Percentiles rank a stretch among this genome's conserved stretches.
These are phyloP conservation scores for Chironomus striatipennis DNA, from an alignment of 1,140 invertebrate species.

Conservation along the genomic window DNA sequence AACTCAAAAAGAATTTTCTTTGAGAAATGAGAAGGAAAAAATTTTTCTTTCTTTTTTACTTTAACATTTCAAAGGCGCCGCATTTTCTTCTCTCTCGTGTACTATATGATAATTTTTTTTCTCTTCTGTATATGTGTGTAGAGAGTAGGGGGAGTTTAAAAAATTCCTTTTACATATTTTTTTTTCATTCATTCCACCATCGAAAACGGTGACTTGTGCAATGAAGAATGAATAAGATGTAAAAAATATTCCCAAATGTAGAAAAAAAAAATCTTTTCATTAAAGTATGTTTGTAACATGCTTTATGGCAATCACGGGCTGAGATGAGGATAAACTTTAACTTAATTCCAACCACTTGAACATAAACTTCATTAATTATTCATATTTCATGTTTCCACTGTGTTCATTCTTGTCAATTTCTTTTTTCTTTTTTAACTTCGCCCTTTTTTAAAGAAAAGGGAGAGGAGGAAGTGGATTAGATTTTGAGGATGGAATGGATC, in stretches of 20 bases:
- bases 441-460: neutral
- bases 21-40: neutral
- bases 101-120: neutral
- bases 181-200: too few species aligned
- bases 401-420: neutral
- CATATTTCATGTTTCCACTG: neutral
- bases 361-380: neutral
- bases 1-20: neutral
- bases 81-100: constrained; percentile 5
- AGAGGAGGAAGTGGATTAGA: neutral
- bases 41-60: neutral
- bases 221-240: too few species aligned
- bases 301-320: neutral
- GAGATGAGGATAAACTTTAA: neutral
- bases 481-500: neutral
- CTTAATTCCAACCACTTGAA: neutral
- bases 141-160: neutral
- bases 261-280: neutral
- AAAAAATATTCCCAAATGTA: neutral
- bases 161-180: too few species aligned
- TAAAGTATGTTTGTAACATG: neutral
- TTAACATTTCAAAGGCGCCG: neutral
- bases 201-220: too few species aligned
- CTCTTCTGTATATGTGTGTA: too few species aligned
- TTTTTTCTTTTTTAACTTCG: neutral